Evolutionary conservation across 2,113 vertebrate species (phyloP).

Genomic region (Ginglymostoma cirratum): DNA sequence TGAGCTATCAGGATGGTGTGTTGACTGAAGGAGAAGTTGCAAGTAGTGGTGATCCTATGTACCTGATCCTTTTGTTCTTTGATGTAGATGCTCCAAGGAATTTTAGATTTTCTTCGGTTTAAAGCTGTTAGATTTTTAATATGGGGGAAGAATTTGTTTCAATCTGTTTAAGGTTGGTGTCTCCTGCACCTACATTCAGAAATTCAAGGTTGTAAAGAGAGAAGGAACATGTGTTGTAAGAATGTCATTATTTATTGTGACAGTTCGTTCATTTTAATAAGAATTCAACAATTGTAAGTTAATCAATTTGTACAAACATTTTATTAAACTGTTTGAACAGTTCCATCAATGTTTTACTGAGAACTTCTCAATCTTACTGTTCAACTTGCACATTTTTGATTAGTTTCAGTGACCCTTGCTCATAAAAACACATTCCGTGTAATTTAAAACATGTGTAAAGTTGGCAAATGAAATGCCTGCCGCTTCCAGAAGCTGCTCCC

Average conservation of each 20-base stretch:
- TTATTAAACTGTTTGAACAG: not conserved
- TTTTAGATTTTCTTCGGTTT: not conserved
- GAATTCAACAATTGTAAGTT: not conserved
- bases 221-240: not conserved
- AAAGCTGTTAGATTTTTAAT: not conserved
- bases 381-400: not conserved
- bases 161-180: not conserved
- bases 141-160: not conserved
- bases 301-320: not conserved
- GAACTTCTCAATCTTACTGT: not conserved
- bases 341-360: not conserved
- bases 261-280: not conserved
- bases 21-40: too few relatives aligned
- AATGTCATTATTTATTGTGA: not conserved
- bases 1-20: too few relatives aligned
- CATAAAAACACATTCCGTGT: slow-evolving; percentile 19
- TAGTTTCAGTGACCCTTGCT: slow-evolving; percentile 17
- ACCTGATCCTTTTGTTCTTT: too few relatives aligned
- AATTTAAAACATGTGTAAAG: slow-evolving; percentile 30
- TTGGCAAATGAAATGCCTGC: slow-evolving; percentile 6
- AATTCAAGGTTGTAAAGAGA: not conserved
- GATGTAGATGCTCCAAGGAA: not conserved
- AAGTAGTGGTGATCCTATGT: too few relatives aligned
- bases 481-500: slow-evolving; percentile 13
- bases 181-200: not conserved